Evolutionary conservation across 92 coral and sea anemone species (phyloP).

Genomic region (Porites lobata): DNA sequence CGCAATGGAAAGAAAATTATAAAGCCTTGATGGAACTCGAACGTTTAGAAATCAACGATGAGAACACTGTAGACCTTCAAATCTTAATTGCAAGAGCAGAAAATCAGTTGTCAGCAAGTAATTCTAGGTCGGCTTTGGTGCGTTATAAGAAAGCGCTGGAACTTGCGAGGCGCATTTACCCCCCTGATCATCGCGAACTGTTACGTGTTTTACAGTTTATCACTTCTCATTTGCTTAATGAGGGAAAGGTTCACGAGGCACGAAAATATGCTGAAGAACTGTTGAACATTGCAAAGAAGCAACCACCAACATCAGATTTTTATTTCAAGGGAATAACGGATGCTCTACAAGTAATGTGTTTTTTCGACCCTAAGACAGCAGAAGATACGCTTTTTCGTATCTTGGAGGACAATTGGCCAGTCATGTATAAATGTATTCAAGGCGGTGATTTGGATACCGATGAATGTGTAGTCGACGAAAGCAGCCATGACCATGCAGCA

Average conservation of each 20-base stretch:
- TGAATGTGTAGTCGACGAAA: neutral
- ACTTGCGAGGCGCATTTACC: constrained; percentile 10
- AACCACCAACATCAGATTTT: neutral
- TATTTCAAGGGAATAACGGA: neutral
- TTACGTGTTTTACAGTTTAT: neutral
- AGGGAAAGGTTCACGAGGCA: neutral
- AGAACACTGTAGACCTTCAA: neutral
- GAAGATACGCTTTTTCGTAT: neutral
- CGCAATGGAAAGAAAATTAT: too few relatives aligned
- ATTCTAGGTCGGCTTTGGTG: neutral
- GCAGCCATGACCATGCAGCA: constrained; percentile 8
- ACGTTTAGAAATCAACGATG: neutral
- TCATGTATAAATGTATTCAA: neutral
- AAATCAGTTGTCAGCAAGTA: neutral
- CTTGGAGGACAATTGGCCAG: constrained; percentile 11
- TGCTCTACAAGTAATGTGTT: neutral
- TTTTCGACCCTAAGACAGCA: neutral
- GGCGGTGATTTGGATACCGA: neutral
- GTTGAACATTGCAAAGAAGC: neutral
- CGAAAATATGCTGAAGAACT: neutral
- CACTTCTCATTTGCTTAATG: neutral
- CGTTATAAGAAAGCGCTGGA: neutral
- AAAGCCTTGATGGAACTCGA: too few relatives aligned
- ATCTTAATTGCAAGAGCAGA: constrained; percentile 15
- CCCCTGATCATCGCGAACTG: neutral